Percentiles rank a stretch among this genome's conserved stretches.
Evolutionary conservation across 2,113 vertebrate genomes (phyloP).

Genomic region (Anhinga anhinga): DNA sequence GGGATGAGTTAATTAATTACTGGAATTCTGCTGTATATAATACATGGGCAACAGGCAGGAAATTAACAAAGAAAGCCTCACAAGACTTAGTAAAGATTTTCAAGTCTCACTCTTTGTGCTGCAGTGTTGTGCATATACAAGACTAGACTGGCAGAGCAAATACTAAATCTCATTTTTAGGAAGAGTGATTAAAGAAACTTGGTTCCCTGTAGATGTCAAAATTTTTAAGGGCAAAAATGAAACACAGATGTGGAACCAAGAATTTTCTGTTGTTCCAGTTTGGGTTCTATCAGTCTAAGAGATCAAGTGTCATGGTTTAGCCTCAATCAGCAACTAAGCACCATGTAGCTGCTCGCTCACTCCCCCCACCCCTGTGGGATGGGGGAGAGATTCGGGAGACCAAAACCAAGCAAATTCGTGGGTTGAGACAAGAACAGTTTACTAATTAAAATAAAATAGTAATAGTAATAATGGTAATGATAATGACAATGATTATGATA

Average conservation of each 20-base stretch:
- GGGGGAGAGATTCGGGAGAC: no score
- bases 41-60: not conserved
- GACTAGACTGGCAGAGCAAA: not conserved
- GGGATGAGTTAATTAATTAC: not conserved
- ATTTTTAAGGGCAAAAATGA: not conserved
- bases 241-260: not conserved
- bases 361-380: no score
- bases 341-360: no score
- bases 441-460: no score
- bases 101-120: not conserved
- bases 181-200: not conserved
- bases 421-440: no score
- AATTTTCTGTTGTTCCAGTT: not conserved
- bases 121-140: no score
- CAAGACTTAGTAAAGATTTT: not conserved
- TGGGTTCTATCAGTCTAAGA: not conserved
- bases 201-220: accelerated
- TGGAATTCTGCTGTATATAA: not conserved
- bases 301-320: no score
- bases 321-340: no score
- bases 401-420: no score
- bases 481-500: no score
- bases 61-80: not conserved
- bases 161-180: not conserved
- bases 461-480: no score